Evolutionary conservation across 2,797 vertebrate genomes (phyloP), one percentile per base, ranked within the genome.

Genomic region (Eulemur rubriventer): DNA sequence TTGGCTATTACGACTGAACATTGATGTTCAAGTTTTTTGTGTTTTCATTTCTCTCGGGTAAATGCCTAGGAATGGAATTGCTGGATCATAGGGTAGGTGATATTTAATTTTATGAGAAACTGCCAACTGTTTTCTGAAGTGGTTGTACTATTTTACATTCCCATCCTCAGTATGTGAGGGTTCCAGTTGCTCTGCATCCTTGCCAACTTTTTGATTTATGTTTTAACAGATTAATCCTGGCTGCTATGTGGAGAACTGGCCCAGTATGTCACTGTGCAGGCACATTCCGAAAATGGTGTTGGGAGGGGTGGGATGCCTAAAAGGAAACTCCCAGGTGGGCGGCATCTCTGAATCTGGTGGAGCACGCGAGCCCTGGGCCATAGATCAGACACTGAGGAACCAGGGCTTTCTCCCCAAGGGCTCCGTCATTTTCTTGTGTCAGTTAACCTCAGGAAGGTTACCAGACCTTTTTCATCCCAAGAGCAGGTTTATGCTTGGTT

Each of bases 31-130:
- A 26, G 43, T 76, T 88, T 65, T 73, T 20, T 55, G 43, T 80
- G 35, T 79, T 88, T 84, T 84, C 38, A 22, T 85, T 93, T 82
- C 73, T 81, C 59, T 48, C 81, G 75, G 41, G 46, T 79, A 30
- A 83, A 48, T 83, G 94, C 69, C 70, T 75, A 24, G 63, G 69
- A 89, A 13, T 75, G 48, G 73, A 81, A 20, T 33, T 57, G 52
- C 46, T 17, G 55, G 63, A 78, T 41, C 12, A 22, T 30, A 73
- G 18, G 69, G 43, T 59, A 28, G 76, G n/a, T 61, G 81, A 80
- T 30, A 12, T 38, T 93, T 79, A 48, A 48, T 38, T 78, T 61
- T 75, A 3, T 41, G 88, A 86, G 88, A 82, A 59, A 55, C 35
- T 86, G 65, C 93, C 35, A 7, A 8, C 7, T 28, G 16, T 79